These are phyloP conservation scores for Phoxinus phoxinus DNA, from an alignment of 2,113 vertebrate species.

Conservation along the genomic window DNA sequence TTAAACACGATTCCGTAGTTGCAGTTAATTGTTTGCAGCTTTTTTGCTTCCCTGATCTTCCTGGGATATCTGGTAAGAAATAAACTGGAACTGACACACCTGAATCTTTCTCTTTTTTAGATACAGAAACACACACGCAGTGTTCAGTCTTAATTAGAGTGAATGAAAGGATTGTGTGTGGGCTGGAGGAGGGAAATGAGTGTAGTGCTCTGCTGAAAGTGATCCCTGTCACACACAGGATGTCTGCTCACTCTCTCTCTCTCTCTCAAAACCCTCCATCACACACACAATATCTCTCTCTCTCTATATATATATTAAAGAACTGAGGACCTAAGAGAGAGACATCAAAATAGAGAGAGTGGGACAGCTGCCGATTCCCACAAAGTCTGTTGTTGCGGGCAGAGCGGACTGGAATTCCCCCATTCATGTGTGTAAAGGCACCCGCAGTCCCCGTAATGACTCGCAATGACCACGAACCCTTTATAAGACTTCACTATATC, in stretches of 20 bases:
- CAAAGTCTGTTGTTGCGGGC: constrained; percentile 26
- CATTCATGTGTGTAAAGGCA: constrained; percentile 42
- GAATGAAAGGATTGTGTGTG: constrained; percentile 59
- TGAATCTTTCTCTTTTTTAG: neutral
- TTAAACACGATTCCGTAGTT: neutral
- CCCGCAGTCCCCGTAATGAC: neutral
- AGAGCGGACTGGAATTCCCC: constrained; percentile 29
- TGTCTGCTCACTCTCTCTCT: constrained; percentile 57
- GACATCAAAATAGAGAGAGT: constrained; percentile 10
- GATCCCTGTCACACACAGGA: constrained; percentile 62
- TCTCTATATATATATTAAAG: neutral
- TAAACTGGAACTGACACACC: neutral
- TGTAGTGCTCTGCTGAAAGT: constrained; percentile 53
- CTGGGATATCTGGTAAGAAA: neutral
- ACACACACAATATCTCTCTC: no score
- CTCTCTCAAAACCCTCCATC: constrained; percentile 41
- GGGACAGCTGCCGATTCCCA: constrained; percentile 44
- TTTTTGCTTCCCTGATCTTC: neutral
- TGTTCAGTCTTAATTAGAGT: constrained; percentile 56
- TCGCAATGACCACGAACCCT: constrained; percentile 16
- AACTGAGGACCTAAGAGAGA: neutral
- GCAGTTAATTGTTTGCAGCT: neutral
- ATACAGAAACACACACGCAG: neutral
- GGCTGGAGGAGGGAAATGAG: constrained; percentile 52
- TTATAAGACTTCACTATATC: constrained; percentile 13